Evolutionary conservation across 2,888 invertebrate species (phyloP), one percentile per base, ranked within the genome.

Genomic region (Drosophila conformis): DNA sequence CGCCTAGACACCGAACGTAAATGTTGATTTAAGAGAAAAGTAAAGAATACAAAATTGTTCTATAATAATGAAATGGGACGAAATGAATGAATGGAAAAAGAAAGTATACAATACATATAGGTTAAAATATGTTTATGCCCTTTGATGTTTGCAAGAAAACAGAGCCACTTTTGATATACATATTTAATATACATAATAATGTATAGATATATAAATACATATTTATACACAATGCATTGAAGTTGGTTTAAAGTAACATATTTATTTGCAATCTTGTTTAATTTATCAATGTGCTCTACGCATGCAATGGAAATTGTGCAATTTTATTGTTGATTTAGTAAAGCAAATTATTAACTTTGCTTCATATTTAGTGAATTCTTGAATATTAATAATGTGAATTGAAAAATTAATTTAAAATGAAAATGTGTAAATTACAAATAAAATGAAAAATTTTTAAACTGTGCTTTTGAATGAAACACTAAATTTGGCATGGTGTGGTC

Each of bases 301-400:
- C 64, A 70, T 64, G 75, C 76, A 59, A 80, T 72, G 69, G 69
- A 73, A 69, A 59, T 74, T 85, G 86, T 87, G 87, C 86, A 89
- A 87, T 86, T 76, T 68, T 68, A 69, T 70, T 69, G 78, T 76
- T 75, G 72, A 49, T 76, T 78, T 69, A 67, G 54, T 80, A 78
- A 73, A 66, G 85, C 72, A 84, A 77, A 76, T 73, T 68, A 69
- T 66, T 75, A 74, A 71, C 76, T 82, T 81, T 76, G 77, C 83
- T 80, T 75, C 73, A 76, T 78, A 84, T 90, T 88, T 89, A 89
- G 90, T 75, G 54, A 90, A 90, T 80, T 84, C 70, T 80, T 81
- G 79, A 83, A 75, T 78, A 76, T 58, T 67, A 65, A 64, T 82
- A 73, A 68, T 76, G 76, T 84, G 62, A 87, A 88, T 59, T 76